phyloP scores from a whole-genome alignment of 1,140 invertebrate species.

The Drosophila gunungcola region DNA sequence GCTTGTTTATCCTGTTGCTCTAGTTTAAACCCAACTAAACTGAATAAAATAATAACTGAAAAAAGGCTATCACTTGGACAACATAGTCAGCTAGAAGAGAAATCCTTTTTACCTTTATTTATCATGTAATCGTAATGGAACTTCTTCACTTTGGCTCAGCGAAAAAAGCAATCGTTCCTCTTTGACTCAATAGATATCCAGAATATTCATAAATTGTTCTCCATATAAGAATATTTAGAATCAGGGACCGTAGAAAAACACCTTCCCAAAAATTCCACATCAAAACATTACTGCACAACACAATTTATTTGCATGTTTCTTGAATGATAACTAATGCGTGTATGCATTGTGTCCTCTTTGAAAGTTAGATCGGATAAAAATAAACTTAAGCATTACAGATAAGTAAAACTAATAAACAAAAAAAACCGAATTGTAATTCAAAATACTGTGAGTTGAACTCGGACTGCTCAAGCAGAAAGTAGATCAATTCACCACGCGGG shows the following conservation, averaged over 20 bases:
- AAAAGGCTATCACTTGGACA: neutral
- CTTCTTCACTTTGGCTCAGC: too few species aligned
- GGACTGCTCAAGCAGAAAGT: conserved; percentile 12
- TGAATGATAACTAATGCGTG: conserved; percentile 70
- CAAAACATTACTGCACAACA: conserved; percentile 60
- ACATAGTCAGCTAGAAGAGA: neutral
- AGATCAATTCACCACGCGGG: conserved; percentile 38
- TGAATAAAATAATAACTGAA: conserved; percentile 42
- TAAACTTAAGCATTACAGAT: conserved; percentile 56
- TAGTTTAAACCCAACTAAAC: conserved; percentile 43
- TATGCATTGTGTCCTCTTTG: conserved; percentile 62
- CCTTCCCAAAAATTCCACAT: neutral
- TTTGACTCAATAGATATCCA: too few species aligned
- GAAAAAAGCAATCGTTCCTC: too few species aligned
- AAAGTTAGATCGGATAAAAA: conserved; percentile 44
- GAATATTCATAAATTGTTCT: too few species aligned
- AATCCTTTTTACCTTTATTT: too few species aligned
- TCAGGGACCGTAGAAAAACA: too few species aligned
- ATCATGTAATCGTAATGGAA: too few species aligned
- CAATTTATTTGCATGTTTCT: conserved; percentile 60
- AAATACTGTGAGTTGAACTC: conserved; percentile 47
- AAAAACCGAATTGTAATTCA: conserved; percentile 17
- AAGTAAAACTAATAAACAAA: conserved; percentile 33
- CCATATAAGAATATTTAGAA: too few species aligned
- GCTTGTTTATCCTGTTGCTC: conserved; percentile 45